Percentiles rank a stretch among this genome's conserved stretches.
Conservation (phyloP, 2,113 vertebrate species). For the Columba livia region DNA sequence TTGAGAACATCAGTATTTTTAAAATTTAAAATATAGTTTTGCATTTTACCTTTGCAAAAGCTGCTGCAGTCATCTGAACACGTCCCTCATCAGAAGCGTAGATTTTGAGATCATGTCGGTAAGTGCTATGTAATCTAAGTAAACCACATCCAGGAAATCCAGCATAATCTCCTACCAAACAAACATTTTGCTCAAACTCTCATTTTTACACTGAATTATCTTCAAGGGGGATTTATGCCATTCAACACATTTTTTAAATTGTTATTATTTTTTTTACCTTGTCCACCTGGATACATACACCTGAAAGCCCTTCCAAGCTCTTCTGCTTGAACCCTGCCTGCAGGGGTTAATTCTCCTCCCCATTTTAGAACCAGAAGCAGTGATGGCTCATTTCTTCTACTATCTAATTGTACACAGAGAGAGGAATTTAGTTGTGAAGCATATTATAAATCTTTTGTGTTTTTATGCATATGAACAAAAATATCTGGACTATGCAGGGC, state of each 20-base stretch:
- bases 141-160: slow-evolving; percentile 90
- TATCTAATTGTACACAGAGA: slow-evolving; percentile 73
- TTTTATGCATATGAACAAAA: background rate
- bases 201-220: background rate
- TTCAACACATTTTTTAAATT: background rate
- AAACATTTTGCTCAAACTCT: slow-evolving; percentile 59
- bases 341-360: slow-evolving; percentile 91
- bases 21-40: background rate
- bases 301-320: slow-evolving; percentile 90
- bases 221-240: background rate
- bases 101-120: slow-evolving; percentile 90
- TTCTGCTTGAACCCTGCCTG: slow-evolving; percentile 89
- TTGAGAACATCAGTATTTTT: background rate
- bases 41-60: slow-evolving; percentile 87
- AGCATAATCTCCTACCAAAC: slow-evolving; percentile 87
- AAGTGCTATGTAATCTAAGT: slow-evolving; percentile 88
- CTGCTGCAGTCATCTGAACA: slow-evolving; percentile 91
- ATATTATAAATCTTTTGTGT: too few relatives aligned
- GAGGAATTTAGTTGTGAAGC: background rate
- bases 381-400: slow-evolving; percentile 85
- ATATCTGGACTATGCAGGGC: background rate
- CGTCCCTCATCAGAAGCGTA: slow-evolving; percentile 90
- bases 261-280: slow-evolving; percentile 76
- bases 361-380: slow-evolving; percentile 89
- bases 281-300: slow-evolving; percentile 92